phyloP scores from a whole-genome alignment of 2,888 invertebrate species.

The Lepetodrilus schrolli region DNA sequence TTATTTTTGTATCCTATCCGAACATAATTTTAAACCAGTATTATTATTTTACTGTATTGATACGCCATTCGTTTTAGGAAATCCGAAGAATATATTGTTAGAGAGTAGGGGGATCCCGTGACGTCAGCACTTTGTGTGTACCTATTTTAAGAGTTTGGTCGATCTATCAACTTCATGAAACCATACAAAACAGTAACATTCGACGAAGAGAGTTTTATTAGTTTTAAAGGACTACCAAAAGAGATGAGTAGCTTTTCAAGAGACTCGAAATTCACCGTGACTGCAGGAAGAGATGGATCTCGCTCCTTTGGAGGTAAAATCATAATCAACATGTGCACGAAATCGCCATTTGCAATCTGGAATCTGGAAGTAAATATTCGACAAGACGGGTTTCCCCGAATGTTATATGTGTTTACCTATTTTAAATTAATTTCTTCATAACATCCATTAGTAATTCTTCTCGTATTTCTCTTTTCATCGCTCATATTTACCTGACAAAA shows the following conservation, averaged over 20 bases:
- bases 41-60: too few species aligned
- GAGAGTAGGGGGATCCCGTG: too few species aligned
- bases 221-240: background rate
- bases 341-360: background rate
- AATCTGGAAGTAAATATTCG: too few species aligned
- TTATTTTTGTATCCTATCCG: too few species aligned
- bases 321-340: background rate
- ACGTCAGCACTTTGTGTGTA: background rate
- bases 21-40: too few species aligned
- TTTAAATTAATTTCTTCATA: background rate
- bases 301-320: constrained; percentile 47
- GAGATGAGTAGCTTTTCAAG: too few species aligned
- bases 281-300: constrained; percentile 47
- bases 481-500: too few species aligned
- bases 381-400: background rate
- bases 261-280: constrained; percentile 47
- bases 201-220: background rate
- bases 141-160: too few species aligned
- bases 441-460: background rate
- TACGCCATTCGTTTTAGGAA: too few species aligned
- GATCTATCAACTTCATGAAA: background rate
- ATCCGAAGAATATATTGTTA: too few species aligned
- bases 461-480: background rate
- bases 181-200: background rate
- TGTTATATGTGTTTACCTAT: background rate